These are phyloP conservation scores for Donacobius atricapilla DNA, from an alignment of 2,113 vertebrate genomes.

Conservation along the genomic window DNA sequence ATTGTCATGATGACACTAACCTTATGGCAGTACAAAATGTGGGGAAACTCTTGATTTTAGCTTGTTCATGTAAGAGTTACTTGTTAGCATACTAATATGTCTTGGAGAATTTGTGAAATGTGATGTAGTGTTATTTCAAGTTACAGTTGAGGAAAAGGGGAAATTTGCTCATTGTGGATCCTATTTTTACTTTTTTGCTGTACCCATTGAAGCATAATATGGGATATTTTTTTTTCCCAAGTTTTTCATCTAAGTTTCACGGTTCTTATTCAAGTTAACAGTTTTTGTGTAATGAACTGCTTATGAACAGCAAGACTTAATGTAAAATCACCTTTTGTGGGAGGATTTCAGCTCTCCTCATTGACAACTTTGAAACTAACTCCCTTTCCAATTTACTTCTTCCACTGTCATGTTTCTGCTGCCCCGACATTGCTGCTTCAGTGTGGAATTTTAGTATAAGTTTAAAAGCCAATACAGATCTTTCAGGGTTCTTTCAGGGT, in stretches of 20 bases:
- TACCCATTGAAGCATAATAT: not conserved
- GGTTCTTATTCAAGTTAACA: not conserved
- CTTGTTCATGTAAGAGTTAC: not conserved
- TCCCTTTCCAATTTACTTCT: not conserved
- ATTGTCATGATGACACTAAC: not conserved
- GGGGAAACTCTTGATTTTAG: not conserved
- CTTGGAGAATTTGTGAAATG: not conserved
- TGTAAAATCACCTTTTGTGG: accelerated
- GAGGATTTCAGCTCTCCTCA: not conserved
- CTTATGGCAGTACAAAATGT: not conserved
- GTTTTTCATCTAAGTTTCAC: not conserved
- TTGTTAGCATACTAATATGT: not conserved
- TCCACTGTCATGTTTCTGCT: not conserved
- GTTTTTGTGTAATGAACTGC: not conserved
- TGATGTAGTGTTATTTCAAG: not conserved
- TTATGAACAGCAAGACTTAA: not conserved
- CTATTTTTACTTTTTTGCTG: not conserved
- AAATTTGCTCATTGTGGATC: not conserved
- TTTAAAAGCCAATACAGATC: not conserved
- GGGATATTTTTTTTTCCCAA: accelerated
- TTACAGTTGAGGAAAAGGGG: not conserved
- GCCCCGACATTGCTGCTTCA: not conserved
- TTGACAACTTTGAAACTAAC: not conserved
- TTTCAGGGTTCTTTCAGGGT: not conserved
- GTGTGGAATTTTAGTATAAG: not conserved